A percentile compares a stretch with the other conserved stretches of the same genome.
Conservation (phyloP, 1,140 invertebrate species). For the Drosophila kohkoa region DNA sequence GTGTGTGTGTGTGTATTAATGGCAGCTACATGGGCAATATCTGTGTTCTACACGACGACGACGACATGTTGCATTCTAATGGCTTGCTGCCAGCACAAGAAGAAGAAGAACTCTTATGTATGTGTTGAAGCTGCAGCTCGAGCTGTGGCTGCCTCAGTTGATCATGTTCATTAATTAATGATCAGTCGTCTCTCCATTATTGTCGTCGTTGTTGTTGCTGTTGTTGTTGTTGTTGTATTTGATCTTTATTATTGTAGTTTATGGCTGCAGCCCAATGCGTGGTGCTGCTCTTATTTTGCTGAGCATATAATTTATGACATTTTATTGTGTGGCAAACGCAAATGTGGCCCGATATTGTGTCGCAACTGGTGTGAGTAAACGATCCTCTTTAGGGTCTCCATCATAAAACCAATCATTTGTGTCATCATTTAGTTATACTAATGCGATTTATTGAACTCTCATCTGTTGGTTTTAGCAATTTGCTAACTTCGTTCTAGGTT, state of each 20-base stretch:
- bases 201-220: neutral
- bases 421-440: neutral
- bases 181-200: slow-evolving; percentile 61
- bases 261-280: slow-evolving; percentile 69
- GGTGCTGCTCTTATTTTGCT: slow-evolving; percentile 67
- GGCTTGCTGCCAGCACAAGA: slow-evolving; percentile 34
- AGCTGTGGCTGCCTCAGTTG: slow-evolving; percentile 51
- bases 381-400: neutral
- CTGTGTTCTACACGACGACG: slow-evolving; percentile 61
- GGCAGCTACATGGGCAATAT: slow-evolving; percentile 49
- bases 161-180: slow-evolving; percentile 83
- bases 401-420: slow-evolving; percentile 4
- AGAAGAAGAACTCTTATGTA: slow-evolving; percentile 51
- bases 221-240: slow-evolving; percentile 56
- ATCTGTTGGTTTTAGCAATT: too few relatives aligned
- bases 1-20: slow-evolving; percentile 30
- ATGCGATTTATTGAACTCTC: neutral
- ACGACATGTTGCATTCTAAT: slow-evolving; percentile 81
- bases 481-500: too few relatives aligned
- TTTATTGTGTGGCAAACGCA: slow-evolving; percentile 78
- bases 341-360: slow-evolving; percentile 43
- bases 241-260: slow-evolving; percentile 76
- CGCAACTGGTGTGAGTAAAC: slow-evolving; percentile 16
- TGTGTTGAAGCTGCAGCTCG: slow-evolving; percentile 10
- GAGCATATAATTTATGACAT: slow-evolving; percentile 79